A percentile compares a stretch with the other conserved stretches of the same genome.
phyloP scores from a whole-genome alignment of 1,140 invertebrate species.

The Kradibia gibbosae region DNA sequence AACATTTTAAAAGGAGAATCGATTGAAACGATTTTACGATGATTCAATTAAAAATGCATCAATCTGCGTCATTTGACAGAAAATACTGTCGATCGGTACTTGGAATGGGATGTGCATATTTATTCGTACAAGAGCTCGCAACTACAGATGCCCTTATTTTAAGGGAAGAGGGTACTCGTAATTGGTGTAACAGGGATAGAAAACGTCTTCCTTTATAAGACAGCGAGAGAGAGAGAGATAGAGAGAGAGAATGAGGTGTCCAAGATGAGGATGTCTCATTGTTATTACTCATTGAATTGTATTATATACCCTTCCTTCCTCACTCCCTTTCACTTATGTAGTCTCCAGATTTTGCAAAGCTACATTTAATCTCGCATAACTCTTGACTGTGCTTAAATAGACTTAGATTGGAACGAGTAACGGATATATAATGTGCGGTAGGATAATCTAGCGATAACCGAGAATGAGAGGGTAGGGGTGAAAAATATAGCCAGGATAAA shows the following conservation, averaged over 20 bases:
- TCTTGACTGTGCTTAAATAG: not conserved
- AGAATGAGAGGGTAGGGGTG: not conserved
- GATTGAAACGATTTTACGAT: too few species aligned
- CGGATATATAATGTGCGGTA: not conserved
- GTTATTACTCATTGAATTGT: not conserved
- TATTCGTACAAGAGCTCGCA: too few species aligned
- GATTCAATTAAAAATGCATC: too few species aligned
- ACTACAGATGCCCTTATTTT: too few species aligned
- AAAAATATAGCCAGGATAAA: slow-evolving; percentile 1
- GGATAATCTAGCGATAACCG: not conserved
- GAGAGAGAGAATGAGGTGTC: too few species aligned
- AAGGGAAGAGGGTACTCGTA: not conserved
- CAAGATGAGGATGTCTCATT: not conserved
- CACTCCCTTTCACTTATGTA: not conserved
- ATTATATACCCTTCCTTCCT: not conserved
- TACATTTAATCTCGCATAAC: not conserved
- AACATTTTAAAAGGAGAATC: too few species aligned
- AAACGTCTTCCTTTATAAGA: not conserved
- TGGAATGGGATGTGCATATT: too few species aligned
- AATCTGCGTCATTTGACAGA: too few species aligned
- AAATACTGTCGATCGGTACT: too few species aligned
- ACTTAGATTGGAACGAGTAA: not conserved
- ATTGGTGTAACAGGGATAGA: not conserved
- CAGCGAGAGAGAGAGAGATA: not conserved
- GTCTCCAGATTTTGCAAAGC: not conserved